A percentile compares a stretch with the other conserved stretches of the same genome.
phyloP scores from a whole-genome alignment of 2,888 invertebrate species.

The Ormia ochracea region DNA sequence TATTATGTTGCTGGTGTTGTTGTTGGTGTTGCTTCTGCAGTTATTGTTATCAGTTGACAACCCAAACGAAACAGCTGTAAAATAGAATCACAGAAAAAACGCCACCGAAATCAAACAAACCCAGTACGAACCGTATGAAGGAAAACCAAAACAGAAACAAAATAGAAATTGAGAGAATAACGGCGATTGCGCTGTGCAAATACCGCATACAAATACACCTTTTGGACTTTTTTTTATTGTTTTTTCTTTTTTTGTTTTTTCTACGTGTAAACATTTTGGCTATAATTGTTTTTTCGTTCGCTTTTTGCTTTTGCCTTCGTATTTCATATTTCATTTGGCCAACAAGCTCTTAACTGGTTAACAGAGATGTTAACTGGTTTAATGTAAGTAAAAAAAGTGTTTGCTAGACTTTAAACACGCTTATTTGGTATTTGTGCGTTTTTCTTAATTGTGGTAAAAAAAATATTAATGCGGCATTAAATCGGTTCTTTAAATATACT shows the following conservation, averaged over 20 bases:
- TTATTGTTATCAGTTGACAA: conserved; percentile 60
- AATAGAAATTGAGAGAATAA: conserved; percentile 50
- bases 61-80: conserved; percentile 61
- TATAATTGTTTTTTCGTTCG: conserved; percentile 30
- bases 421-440: not conserved
- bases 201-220: conserved; percentile 61
- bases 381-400: not conserved
- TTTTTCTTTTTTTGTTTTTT: too few relatives aligned
- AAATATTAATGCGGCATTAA: too few relatives aligned
- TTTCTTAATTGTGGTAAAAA: too few relatives aligned
- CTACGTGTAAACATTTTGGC: conserved; percentile 49
- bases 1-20: not conserved
- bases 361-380: conserved; percentile 47
- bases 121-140: not conserved
- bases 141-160: conserved; percentile 42
- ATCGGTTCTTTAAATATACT: too few relatives aligned
- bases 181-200: conserved; percentile 61
- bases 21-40: conserved; percentile 39
- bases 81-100: conserved; percentile 47
- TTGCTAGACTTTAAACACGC: not conserved
- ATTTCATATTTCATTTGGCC: not conserved
- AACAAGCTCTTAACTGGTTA: conserved; percentile 50
- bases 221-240: too few relatives aligned
- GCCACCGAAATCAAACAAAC: conserved; percentile 37
- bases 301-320: conserved; percentile 18